phyloP scores from a whole-genome alignment of 2,888 invertebrate genomes.

The Caenorhabditis panamensis region DNA sequence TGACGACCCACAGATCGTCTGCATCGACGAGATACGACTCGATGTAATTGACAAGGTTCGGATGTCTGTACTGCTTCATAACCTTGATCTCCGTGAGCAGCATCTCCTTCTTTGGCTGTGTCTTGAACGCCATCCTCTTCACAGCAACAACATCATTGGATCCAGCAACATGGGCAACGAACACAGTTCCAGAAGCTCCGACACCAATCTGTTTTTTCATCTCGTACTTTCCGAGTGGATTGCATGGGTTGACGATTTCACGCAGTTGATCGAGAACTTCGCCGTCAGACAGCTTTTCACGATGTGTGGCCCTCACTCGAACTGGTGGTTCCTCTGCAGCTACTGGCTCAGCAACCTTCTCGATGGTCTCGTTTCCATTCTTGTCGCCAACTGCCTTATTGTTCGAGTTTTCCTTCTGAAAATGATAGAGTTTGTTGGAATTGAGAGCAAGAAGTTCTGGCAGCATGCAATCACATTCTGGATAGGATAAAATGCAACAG shows the following conservation, averaged over 20 bases:
- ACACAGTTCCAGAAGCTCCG: constrained; percentile 84
- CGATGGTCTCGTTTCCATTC: constrained; percentile 26
- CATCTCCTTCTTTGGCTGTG: constrained; percentile 95
- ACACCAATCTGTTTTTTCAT: constrained; percentile 91
- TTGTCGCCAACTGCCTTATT: constrained; percentile 44
- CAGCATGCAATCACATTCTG: constrained; percentile 23
- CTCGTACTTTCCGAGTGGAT: constrained; percentile 89
- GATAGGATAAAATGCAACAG: constrained; percentile 16
- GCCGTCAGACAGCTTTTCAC: constrained; percentile 70
- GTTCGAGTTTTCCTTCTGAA: constrained; percentile 69
- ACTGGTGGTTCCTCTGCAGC: constrained; percentile 62
- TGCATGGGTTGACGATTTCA: constrained; percentile 84
- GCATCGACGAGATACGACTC: constrained; percentile 84
- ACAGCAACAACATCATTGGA: constrained; percentile 88
- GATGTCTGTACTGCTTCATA: constrained; percentile 92
- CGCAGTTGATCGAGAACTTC: constrained; percentile 73
- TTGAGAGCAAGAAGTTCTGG: no score
- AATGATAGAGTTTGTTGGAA: no score
- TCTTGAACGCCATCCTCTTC: constrained; percentile 94
- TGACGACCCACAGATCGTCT: constrained; percentile 95
- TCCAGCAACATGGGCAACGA: constrained; percentile 72
- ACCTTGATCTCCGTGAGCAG: constrained; percentile 94
- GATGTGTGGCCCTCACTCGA: constrained; percentile 65
- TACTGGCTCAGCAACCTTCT: constrained; percentile 25
- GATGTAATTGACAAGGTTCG: constrained; percentile 96